Conservation (phyloP, 2,797 vertebrate genomes). For the Buphagus erythrorhynchus region DNA sequence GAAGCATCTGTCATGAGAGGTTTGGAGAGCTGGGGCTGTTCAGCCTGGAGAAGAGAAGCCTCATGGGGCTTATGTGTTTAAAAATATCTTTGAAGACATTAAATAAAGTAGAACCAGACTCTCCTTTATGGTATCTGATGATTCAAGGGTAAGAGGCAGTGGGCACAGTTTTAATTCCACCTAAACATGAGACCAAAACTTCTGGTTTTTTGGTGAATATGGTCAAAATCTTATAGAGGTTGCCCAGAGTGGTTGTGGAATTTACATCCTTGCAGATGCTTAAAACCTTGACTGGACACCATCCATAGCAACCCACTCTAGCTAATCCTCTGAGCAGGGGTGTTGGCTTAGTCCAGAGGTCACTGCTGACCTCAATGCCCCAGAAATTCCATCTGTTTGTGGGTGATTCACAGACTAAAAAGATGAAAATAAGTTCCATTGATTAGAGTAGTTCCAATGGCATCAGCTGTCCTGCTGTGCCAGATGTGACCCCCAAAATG, state of each 20-base stretch:
- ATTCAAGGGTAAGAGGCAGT: background rate
- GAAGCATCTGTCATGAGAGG: background rate
- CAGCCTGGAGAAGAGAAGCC: background rate
- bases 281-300: background rate
- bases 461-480: background rate
- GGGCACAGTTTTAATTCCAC: background rate
- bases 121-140: background rate
- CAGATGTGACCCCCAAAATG: background rate
- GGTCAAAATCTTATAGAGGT: background rate
- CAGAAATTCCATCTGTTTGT: background rate
- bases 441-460: background rate
- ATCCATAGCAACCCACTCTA: rapidly evolving
- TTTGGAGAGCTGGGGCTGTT: background rate
- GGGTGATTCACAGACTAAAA: background rate
- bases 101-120: background rate
- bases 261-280: background rate
- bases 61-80: background rate
- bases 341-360: background rate
- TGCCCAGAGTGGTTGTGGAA: background rate
- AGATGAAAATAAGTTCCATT: background rate
- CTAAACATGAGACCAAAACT: background rate
- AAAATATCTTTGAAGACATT: background rate
- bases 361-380: background rate
- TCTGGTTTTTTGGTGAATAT: background rate
- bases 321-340: background rate